Evolutionary conservation across 1,140 invertebrate genomes (phyloP), one percentile per base, ranked within the genome.

Genomic region (Camponotus floridanus): DNA sequence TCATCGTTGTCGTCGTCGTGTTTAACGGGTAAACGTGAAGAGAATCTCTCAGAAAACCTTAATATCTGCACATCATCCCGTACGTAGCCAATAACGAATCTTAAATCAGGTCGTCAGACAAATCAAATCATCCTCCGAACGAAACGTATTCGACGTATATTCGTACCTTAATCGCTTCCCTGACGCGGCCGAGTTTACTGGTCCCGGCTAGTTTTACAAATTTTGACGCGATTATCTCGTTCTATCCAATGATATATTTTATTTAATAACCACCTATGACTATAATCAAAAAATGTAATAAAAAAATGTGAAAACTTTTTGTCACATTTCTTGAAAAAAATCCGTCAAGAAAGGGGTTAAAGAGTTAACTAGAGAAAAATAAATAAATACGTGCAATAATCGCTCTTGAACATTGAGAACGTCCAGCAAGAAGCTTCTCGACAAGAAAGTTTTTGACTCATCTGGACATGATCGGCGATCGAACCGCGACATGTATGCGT

Each of bases 21-120:
- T 83, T 42, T 83, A 74, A 61, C 48, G 13, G 31, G n/a, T 36
- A 39, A 6, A 57, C 15, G 70, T 48, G 42, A 18, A 70, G 15
- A 61, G 15, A 64, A 64, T 71, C 61, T 65, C 21, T 51, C 26
- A 2, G 36, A 87, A 42, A 21, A 78, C 61, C 84, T 21, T 57
- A 65, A 80, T 65, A 85, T 85, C 78, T 85, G 79, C 70, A 87
- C 78, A 87, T 81, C 68, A 62, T 36, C 26, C 51, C 15, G 55
- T 31, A 36, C 39, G 39, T 83, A 83, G 68, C 21, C 15, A 55
- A 45, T 74, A 83, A 26, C n/a, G 74, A 78, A 76, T 57, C 55
- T 3, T 57, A 57, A 70, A 68, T 67, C 13, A 67, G 36, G 64
- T 9, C 15, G 26, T 65, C 48, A 78, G 51, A 64, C 73, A 26